These are phyloP conservation scores for Hemiprocne comata DNA, from an alignment of 2,113 vertebrate genomes.

Conservation along the genomic window DNA sequence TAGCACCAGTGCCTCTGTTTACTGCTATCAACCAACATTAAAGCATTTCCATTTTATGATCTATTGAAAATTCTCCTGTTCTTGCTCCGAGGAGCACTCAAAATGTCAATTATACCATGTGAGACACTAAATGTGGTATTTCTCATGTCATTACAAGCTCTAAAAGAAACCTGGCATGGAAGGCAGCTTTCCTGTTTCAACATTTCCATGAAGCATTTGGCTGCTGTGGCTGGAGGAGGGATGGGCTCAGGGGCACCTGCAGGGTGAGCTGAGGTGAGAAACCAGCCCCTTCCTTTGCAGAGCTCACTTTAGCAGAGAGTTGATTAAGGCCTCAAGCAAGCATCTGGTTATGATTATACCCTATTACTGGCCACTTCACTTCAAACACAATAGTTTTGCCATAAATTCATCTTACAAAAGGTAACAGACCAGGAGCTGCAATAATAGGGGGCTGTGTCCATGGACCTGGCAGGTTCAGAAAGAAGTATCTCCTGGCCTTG, in stretches of 20 bases:
- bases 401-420: neutral
- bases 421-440: neutral
- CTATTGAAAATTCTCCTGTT: conserved; percentile 3
- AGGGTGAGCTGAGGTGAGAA: neutral
- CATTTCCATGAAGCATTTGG: neutral
- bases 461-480: neutral
- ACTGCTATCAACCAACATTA: neutral
- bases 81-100: conserved; percentile 33
- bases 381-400: neutral
- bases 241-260: neutral
- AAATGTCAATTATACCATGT: conserved; percentile 9
- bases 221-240: neutral
- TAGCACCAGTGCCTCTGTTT: conserved; percentile 11
- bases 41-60: conserved; percentile 15
- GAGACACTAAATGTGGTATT: neutral
- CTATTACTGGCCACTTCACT: neutral
- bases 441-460: neutral
- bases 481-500: neutral
- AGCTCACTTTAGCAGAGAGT: neutral
- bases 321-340: neutral
- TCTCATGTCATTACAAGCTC: neutral
- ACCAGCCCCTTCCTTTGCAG: neutral
- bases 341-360: neutral
- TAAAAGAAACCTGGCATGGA: neutral
- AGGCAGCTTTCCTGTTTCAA: neutral